Evolutionary conservation across 2,888 invertebrate species (phyloP), one percentile per base, ranked within the genome.

Genomic region (Dioctria linearis): DNA sequence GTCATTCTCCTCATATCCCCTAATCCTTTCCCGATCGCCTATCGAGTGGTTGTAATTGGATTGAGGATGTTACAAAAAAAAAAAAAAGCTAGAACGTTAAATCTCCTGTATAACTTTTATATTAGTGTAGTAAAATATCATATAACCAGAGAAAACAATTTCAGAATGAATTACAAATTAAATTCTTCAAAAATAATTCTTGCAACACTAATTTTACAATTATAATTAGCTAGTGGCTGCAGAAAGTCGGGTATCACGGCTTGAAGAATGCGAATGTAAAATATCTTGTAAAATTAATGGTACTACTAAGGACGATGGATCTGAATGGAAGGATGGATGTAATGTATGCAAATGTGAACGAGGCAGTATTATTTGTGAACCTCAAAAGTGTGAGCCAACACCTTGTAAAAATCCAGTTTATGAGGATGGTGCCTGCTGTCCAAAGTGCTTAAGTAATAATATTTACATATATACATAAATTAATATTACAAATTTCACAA

Each of bases 261-360:
- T 96, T 86, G 96, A 96, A 90, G 94, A 95, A 89, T 97, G 96
- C 89, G 96, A 96, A 90, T 97, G 97, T 90, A 94, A 94, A 90
- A 95, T 95, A 90, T 95, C 95, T 83, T 97, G 96, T 91, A 92
- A 92, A 87, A 92, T 93, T 84, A 95, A 96, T 89, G 95, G 94
- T 83, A 94, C 94, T 80, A 92, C 94, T 82, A 93, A 94, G 87
- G 93, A 94, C 80, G 96, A 96, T 88, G 96, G 96, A 80, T 94
- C 95, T 84, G 93, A 93, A 81, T 96, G 96, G 96, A 93, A 94
- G 88, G 91, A 93, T 87, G 94, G 93, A 89, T 97, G 97, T 91
- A 94, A 95, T 87, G 93, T 93, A 86, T 96, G 97, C 92, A 93
- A 95, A 88, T 97, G 97, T 91, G 93, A 95, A 95, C 95, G 95